Evolutionary conservation across 2,797 vertebrate species (phyloP), one percentile per base, ranked within the genome.

Genomic region (Lateolabrax maculatus): DNA sequence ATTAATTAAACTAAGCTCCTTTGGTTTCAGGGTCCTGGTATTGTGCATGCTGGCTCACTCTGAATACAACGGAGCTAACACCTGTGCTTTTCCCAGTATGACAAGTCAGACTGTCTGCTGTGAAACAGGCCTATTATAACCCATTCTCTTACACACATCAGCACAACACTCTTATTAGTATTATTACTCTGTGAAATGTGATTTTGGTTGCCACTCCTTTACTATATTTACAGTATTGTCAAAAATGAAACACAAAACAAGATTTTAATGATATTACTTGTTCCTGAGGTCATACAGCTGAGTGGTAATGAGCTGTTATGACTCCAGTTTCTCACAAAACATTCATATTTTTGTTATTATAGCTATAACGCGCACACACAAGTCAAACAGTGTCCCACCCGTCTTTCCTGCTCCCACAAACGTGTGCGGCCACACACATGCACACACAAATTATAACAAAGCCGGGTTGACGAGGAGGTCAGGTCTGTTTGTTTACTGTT

Each of bases 401-500:
- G 21, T 64, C 58, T 79, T 80, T 76, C 39, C 73, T 79, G 56
- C 61, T 31, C 51, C 23, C n/a, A 61, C 39, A 57, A 66, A 53
- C 37, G 3, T 44, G 19, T 27, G 31, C 39, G 5, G 23, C 36
- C 51, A 71, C 34, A 48, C 62, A 69, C 15, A n/a, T 6, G 7
- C 63, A 15, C 58, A 23, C 83, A 31, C 60, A 71, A 66, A 75
- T 64, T 74, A 21, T 56, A 80, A 85, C 81, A 86, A 83, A 83
- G 74, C 46, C 31, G 51, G 57, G 79, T 81, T 88, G 77, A 87
- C 71, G 0, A n/a, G 77, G 53, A 66, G 87, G 87, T 90, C 84
- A 82, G 67, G 49, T 43, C 48, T 84, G 85, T 86, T 87, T 93
- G 81, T 87, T 90, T 88, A 71, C 86, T 44, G 77, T 80, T 71